These are phyloP conservation scores for Orthonevra nobilis DNA, from an alignment of 2,888 invertebrate genomes.

Conservation along the genomic window DNA sequence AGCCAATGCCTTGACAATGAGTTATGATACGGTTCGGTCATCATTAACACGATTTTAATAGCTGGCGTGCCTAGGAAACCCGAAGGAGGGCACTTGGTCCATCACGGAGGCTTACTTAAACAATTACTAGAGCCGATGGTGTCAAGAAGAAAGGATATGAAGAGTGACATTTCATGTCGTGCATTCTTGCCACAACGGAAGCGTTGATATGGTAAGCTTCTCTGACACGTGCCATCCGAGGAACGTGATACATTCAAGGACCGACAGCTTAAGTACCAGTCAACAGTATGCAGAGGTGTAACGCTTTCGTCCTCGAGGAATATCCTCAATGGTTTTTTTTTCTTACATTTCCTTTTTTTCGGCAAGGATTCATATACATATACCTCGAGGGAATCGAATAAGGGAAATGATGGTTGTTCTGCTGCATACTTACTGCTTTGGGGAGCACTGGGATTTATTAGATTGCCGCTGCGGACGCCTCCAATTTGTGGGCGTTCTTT, in stretches of 20 bases:
- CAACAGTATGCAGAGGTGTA: background rate
- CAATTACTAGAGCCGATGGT: background rate
- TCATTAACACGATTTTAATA: conserved; percentile 41
- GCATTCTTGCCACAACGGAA: background rate
- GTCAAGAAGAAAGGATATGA: conserved; percentile 14
- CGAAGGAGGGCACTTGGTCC: background rate
- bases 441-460: conserved; percentile 56
- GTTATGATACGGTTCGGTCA: conserved; percentile 29
- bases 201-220: too few relatives aligned
- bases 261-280: conserved; percentile 6
- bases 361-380: too few relatives aligned
- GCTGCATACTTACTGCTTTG: conserved; percentile 50
- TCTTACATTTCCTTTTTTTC: conserved; percentile 6
- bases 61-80: background rate
- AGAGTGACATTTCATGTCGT: conserved; percentile 34
- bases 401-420: conserved; percentile 47
- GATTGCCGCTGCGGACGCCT: conserved; percentile 30
- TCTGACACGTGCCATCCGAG: conserved; percentile 9
- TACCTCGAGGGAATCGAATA: conserved; percentile 29
- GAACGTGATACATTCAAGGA: conserved; percentile 28
- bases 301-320: conserved; percentile 2
- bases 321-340: conserved; percentile 13
- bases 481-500: background rate
- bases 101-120: background rate
- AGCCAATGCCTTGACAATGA: conserved; percentile 11